Conservation (phyloP, 2,797 vertebrate genomes). For the Leptodactylus fallax region DNA sequence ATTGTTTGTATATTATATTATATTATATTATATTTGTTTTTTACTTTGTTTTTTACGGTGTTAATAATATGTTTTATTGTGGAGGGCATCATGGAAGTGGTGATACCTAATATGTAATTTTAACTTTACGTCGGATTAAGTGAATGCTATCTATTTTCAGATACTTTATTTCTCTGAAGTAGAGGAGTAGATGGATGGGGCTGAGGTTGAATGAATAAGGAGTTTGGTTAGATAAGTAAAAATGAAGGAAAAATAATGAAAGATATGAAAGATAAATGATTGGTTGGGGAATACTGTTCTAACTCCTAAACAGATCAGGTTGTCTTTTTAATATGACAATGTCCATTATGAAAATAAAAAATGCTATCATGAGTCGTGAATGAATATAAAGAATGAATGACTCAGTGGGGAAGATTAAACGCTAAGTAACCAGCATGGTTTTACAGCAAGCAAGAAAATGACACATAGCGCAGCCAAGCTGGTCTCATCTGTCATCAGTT, state of each 20-base stretch:
- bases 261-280: not conserved
- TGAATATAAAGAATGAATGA: not conserved
- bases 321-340: not conserved
- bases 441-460: not conserved
- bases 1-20: too few species aligned
- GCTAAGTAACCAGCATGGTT: not conserved
- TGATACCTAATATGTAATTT: too few species aligned
- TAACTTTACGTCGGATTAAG: too few species aligned
- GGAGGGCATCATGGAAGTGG: too few species aligned
- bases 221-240: not conserved
- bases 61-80: too few species aligned
- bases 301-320: not conserved
- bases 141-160: too few species aligned
- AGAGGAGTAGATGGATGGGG: too few species aligned
- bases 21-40: too few species aligned
- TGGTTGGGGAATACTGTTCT: not conserved
- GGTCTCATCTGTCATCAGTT: slow-evolving; percentile 20
- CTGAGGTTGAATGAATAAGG: too few species aligned
- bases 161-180: too few species aligned
- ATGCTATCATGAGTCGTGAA: not conserved
- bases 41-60: too few species aligned
- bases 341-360: not conserved
- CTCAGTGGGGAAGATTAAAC: not conserved
- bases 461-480: not conserved
- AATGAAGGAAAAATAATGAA: not conserved